phyloP scores from a whole-genome alignment of 2,888 invertebrate genomes.

The Dascillus cervinus region DNA sequence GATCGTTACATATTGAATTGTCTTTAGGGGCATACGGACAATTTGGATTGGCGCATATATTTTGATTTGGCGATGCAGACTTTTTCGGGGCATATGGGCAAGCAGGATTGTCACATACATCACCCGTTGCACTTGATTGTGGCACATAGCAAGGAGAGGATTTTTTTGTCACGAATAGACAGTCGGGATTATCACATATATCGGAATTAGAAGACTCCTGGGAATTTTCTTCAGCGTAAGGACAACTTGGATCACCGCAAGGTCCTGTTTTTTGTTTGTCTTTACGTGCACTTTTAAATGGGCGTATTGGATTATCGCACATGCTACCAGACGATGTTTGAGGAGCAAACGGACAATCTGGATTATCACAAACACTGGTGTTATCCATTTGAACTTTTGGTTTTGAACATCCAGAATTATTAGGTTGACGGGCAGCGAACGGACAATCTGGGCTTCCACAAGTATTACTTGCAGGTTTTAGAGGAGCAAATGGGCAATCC shows the following conservation, averaged over 20 bases:
- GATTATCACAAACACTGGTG: slow-evolving; percentile 8
- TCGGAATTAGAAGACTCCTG: not conserved
- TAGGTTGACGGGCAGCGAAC: slow-evolving; percentile 8
- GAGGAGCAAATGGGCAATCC: not conserved
- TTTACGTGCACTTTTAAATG: slow-evolving; percentile 6
- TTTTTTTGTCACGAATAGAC: slow-evolving; percentile 13
- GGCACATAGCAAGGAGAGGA: slow-evolving; percentile 4
- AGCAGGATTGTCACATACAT: slow-evolving; percentile 19
- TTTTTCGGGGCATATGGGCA: slow-evolving; percentile 15
- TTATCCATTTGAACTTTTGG: slow-evolving; percentile 2
- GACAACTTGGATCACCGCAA: slow-evolving; percentile 14
- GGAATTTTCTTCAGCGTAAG: slow-evolving; percentile 5
- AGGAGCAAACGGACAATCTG: slow-evolving; percentile 13
- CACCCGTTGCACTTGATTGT: slow-evolving; percentile 4
- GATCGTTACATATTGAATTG: slow-evolving; percentile 13
- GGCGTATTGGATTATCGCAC: slow-evolving; percentile 11
- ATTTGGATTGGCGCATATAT: slow-evolving; percentile 18
- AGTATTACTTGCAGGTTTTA: not conserved
- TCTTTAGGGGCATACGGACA: slow-evolving; percentile 14
- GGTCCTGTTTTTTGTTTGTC: slow-evolving; percentile 1
- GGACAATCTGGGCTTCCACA: slow-evolving; percentile 9
- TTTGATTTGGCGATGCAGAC: slow-evolving; percentile 5
- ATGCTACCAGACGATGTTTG: not conserved
- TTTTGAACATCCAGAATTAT: slow-evolving; percentile 9
- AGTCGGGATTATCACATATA: slow-evolving; percentile 16